Base-by-base conservation (phyloP, 1,140 invertebrate species). In the Papilio glaucus region DNA sequence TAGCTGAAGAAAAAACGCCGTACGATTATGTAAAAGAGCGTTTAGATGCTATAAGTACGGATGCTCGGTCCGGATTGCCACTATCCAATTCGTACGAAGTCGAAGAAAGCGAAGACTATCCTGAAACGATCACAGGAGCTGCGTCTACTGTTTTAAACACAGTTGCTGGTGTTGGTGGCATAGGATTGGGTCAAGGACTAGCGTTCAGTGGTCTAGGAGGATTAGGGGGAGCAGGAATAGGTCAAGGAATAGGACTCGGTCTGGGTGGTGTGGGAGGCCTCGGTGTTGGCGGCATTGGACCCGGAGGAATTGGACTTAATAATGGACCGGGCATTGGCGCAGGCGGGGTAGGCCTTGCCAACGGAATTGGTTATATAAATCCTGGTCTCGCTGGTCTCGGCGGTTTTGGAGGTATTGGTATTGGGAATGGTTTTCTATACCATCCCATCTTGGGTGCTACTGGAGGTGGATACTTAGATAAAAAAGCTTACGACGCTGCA, bases 401-500 rank as follows among this genome's bases (percentile, higher is more conserved):
- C 39, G 84, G 42, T 15, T 69, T 88, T 21, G 84, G 87, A 45
- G 88, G 88, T 15, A 79, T 87, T 12, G 88, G 88, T 18, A 63
- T 88, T 42, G 91, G 90, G 65, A 78, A 83, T 45, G 88, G 90
- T 18, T 74, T 90, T 21, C 74, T 91, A 1, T 90, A 93, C 69
- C 85, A 89, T 75, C 86, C 86, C 10, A 63, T 88, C 10, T 70
- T 88, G 29, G 85, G 85, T 21, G 71, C 78, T n/a, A 80, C 90
- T n/a, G 86, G 93, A 4, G 91, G 92, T 73, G 93, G 93, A 71
- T 94, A 93, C 61, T 82, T 94, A 0, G 93, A 94, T 71, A 94
- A 94, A 75, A 94, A 94, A 24, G 90, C 93, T 7, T 95, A 93
- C 75, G 94, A 93, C 49, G 92, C 89, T 2, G 94, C 90, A 26